Percentiles rank a stretch among this genome's conserved stretches.
These are phyloP conservation scores for Nannobrachium achirus DNA, from an alignment of 2,113 vertebrate species.

Conservation along the genomic window DNA sequence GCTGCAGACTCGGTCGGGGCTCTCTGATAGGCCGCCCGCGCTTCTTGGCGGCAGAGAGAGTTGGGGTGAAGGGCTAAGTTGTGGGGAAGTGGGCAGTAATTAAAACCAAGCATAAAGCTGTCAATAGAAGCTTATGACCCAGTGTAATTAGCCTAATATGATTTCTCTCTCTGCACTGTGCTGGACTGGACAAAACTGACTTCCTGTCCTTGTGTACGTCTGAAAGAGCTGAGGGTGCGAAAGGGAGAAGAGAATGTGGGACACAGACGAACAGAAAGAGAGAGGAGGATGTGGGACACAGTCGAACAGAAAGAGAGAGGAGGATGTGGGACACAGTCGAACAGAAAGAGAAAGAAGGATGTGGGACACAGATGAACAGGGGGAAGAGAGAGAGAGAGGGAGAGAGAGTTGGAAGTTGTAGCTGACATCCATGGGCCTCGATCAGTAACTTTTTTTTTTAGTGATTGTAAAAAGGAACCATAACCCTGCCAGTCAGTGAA, in stretches of 20 bases:
- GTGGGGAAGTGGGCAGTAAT: conserved; percentile 83
- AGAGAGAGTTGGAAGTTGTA: neutral
- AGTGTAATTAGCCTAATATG: conserved; percentile 81
- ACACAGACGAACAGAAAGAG: conserved; percentile 35
- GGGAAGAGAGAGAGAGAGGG: neutral
- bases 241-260: conserved; percentile 40
- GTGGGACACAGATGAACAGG: conserved; percentile 26
- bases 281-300: conserved; percentile 32
- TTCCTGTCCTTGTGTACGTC: conserved; percentile 69
- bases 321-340: conserved; percentile 28
- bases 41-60: conserved; percentile 73
- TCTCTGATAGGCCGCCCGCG: conserved; percentile 59
- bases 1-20: conserved; percentile 57
- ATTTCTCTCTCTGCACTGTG: conserved; percentile 73
- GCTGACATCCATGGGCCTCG: too few species aligned
- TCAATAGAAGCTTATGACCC: conserved; percentile 82
- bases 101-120: conserved; percentile 83
- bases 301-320: conserved; percentile 7
- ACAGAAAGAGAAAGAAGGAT: conserved; percentile 25
- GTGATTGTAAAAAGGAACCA: too few species aligned
- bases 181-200: conserved; percentile 66
- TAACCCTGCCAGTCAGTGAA: too few species aligned
- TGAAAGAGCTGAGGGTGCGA: conserved; percentile 19
- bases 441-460: too few species aligned
- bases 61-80: conserved; percentile 79